phyloP scores from a whole-genome alignment of 23 tunicate genomes.

The Trididemnum clinides region DNA sequence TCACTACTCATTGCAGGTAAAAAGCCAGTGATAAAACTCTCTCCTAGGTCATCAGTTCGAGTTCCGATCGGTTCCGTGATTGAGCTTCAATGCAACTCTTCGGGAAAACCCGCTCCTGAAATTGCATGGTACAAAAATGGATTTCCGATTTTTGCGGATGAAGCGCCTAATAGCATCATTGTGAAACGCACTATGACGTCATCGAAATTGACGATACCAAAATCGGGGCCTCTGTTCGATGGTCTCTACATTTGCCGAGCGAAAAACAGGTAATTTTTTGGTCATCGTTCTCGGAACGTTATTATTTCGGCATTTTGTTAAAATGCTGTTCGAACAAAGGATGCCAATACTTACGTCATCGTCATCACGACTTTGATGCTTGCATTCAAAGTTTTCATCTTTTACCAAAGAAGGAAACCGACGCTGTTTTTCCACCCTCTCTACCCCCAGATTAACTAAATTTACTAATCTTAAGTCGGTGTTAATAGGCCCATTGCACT shows the following conservation, averaged over 20 bases:
- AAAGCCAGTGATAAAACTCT: slow-evolving; percentile 30
- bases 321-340: background rate
- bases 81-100: slow-evolving; percentile 42
- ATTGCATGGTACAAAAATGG: slow-evolving; percentile 74
- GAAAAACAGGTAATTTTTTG: slow-evolving; percentile 42
- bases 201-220: slow-evolving; percentile 33
- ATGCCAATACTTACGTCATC: background rate
- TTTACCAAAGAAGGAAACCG: too few relatives aligned
- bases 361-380: too few relatives aligned
- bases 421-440: too few relatives aligned
- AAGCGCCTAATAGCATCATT: background rate
- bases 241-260: slow-evolving; percentile 67
- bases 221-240: background rate
- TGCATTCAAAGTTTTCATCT: too few relatives aligned
- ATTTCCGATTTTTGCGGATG: slow-evolving; percentile 20
- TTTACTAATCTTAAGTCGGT: too few relatives aligned
- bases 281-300: background rate
- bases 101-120: slow-evolving; percentile 47
- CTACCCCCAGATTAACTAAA: too few relatives aligned
- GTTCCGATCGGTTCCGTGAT: slow-evolving; percentile 32
- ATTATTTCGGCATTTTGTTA: background rate
- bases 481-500: too few relatives aligned
- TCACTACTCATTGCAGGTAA: too few relatives aligned
- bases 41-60: slow-evolving; percentile 34
- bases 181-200: background rate